Percentiles rank a stretch among this genome's conserved stretches.
phyloP scores from a whole-genome alignment of 2,888 invertebrate genomes.

The Asteroscopus sphinx region DNA sequence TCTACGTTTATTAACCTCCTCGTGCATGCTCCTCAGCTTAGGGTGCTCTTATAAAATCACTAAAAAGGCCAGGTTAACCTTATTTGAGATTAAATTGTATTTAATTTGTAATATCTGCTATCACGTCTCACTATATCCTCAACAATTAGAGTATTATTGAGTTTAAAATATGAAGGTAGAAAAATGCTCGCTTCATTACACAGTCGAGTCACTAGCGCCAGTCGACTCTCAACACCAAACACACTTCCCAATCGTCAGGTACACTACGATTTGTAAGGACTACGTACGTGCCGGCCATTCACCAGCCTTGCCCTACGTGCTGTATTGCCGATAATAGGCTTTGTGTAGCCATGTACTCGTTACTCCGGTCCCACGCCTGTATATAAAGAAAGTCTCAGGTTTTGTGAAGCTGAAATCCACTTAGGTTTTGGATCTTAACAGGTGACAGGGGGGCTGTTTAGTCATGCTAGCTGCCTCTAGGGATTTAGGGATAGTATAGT shows the following conservation, averaged over 20 bases:
- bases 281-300: conserved; percentile 51
- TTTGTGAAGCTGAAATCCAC: conserved; percentile 46
- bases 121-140: no score
- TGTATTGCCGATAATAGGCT: conserved; percentile 42
- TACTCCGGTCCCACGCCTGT: conserved; percentile 14
- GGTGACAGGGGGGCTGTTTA: conserved; percentile 14
- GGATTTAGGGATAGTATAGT: conserved; percentile 13
- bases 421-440: conserved; percentile 21
- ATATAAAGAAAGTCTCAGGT: conserved; percentile 28
- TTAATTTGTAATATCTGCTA: no score
- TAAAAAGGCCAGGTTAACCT: no score
- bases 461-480: conserved; percentile 3
- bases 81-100: no score
- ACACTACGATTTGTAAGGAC: conserved; percentile 60
- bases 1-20: no score
- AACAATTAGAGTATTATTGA: no score
- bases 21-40: no score
- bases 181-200: no score
- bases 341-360: conserved; percentile 38
- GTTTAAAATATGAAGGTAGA: no score
- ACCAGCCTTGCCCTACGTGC: conserved; percentile 29
- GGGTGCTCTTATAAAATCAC: no score
- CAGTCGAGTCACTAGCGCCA: conserved; percentile 11
- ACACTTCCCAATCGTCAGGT: conserved; percentile 48
- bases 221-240: conserved; percentile 31